phyloP scores from a whole-genome alignment of 2,797 vertebrate genomes.

The Hybognathus amarus region DNA sequence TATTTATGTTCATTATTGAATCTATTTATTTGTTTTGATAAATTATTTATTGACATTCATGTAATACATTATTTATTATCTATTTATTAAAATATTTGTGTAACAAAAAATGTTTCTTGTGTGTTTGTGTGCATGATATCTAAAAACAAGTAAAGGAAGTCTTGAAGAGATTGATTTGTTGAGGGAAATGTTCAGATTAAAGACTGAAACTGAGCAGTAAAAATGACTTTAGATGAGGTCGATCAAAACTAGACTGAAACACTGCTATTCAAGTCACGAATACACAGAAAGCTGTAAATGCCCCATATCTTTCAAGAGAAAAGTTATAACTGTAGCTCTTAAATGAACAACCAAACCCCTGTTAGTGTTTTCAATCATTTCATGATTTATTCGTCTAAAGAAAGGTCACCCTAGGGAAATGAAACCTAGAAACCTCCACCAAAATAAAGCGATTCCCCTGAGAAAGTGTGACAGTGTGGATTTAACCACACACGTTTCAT shows the following conservation, averaged over 20 bases:
- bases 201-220: too few relatives aligned
- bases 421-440: background rate
- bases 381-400: constrained; percentile 11
- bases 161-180: too few relatives aligned
- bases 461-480: background rate
- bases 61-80: constrained; percentile 51
- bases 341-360: background rate
- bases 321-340: too few relatives aligned
- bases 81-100: constrained; percentile 61
- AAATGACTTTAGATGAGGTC: too few relatives aligned
- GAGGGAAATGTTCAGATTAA: too few relatives aligned
- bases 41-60: constrained; percentile 30
- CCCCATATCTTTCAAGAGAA: too few relatives aligned
- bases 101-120: constrained; percentile 5
- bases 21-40: constrained; percentile 53
- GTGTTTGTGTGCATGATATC: background rate
- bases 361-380: background rate
- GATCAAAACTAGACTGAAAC: too few relatives aligned
- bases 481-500: background rate
- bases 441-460: background rate
- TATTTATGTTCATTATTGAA: constrained; percentile 33
- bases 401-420: background rate
- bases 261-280: too few relatives aligned
- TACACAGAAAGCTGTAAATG: too few relatives aligned
- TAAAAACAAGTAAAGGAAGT: too few relatives aligned